Conservation (phyloP, 2,797 vertebrate species). For the Lutjanus argentimaculatus region DNA sequence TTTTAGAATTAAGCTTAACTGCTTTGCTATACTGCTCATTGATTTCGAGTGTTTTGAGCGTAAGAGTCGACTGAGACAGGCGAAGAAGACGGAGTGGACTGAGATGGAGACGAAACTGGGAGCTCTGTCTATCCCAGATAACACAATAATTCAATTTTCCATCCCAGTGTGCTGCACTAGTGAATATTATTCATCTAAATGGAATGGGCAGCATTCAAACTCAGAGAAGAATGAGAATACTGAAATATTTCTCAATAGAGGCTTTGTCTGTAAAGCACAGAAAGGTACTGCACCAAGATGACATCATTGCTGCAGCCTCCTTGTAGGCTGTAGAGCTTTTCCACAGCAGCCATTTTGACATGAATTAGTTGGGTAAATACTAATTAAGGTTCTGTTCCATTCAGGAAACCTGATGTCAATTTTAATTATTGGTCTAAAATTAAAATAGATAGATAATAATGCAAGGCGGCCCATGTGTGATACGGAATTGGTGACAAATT, state of each 20-base stretch:
- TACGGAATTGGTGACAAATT: neutral
- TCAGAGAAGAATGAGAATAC: slow-evolving; percentile 26
- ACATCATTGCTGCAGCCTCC: neutral
- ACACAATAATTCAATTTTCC: slow-evolving; percentile 77
- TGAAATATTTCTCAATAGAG: slow-evolving; percentile 38
- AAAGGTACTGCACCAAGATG: neutral
- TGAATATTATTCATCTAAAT: slow-evolving; percentile 72
- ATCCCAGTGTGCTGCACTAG: slow-evolving; percentile 63
- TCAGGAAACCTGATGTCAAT: neutral
- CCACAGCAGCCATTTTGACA: too few relatives aligned
- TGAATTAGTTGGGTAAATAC: too few relatives aligned
- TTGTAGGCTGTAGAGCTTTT: neutral
- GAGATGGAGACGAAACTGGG: slow-evolving; percentile 56
- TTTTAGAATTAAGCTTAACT: slow-evolving; percentile 16
- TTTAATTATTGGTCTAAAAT: neutral
- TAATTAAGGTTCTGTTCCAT: too few relatives aligned
- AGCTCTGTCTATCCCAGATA: slow-evolving; percentile 69
- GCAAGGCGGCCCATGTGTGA: neutral
- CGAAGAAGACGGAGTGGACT: slow-evolving; percentile 29
- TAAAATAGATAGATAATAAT: neutral
- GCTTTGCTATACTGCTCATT: slow-evolving; percentile 3
- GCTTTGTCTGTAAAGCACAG: slow-evolving; percentile 25
- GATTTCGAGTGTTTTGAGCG: slow-evolving; percentile 5
- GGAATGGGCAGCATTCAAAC: slow-evolving; percentile 50
- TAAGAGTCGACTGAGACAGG: slow-evolving; percentile 23